Conservation (phyloP, 1,140 invertebrate genomes). For the Drosophila rhopaloa region DNA sequence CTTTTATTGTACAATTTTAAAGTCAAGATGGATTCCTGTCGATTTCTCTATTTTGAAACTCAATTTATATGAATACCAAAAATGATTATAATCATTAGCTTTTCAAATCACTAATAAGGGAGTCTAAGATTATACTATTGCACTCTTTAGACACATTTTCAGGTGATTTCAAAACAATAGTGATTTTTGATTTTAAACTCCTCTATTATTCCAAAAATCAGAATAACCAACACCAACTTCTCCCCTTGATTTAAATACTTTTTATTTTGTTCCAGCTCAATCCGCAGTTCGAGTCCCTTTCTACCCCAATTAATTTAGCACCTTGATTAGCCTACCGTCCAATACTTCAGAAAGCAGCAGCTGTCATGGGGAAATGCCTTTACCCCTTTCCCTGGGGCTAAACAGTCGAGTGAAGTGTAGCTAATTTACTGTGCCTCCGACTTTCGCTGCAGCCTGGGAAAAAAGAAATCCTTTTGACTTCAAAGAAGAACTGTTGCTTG, state of each 20-base stretch:
- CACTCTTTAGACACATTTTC: no score
- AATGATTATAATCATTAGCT: no score
- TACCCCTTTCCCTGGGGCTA: constrained; percentile 8
- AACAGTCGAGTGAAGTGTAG: constrained; percentile 51
- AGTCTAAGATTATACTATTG: no score
- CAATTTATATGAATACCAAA: no score
- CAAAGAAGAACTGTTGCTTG: constrained; percentile 81
- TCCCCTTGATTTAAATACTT: neutral
- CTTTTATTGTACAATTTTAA: no score
- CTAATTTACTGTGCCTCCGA: constrained; percentile 70
- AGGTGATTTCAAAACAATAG: no score
- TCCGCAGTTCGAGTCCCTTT: neutral
- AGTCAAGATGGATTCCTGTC: no score
- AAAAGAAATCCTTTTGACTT: constrained; percentile 65
- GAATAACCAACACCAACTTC: neutral
- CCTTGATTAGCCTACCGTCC: constrained; percentile 38
- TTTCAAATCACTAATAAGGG: no score
- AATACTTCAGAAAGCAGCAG: constrained; percentile 29
- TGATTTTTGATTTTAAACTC: no score
- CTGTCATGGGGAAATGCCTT: constrained; percentile 33
- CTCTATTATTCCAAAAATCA: no score
- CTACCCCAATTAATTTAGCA: constrained; percentile 18
- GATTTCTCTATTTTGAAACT: no score
- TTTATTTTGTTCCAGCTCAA: neutral
- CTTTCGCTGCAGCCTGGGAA: constrained; percentile 25